Percentiles rank a stretch among this genome's conserved stretches.
These are phyloP conservation scores for Callipepla squamata DNA, from an alignment of 2,113 vertebrate species.

Conservation along the genomic window DNA sequence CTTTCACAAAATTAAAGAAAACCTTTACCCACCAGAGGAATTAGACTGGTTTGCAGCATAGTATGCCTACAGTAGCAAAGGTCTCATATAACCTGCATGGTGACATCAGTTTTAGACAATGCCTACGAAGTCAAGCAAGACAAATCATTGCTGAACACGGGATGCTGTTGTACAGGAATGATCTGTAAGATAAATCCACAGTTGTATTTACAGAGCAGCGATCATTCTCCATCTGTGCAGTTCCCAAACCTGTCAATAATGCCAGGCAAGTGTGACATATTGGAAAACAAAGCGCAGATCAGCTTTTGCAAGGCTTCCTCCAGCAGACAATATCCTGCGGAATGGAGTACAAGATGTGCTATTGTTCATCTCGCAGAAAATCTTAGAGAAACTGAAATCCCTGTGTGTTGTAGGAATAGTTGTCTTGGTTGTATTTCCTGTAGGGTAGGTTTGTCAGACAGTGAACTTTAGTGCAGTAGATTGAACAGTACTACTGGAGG, in stretches of 20 bases:
- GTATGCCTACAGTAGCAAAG: neutral
- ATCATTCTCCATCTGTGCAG: neutral
- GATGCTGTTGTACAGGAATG: neutral
- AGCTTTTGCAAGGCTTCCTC: neutral
- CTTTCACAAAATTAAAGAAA: neutral
- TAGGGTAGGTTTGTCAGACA: neutral
- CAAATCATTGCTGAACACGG: neutral
- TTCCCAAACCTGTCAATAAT: neutral
- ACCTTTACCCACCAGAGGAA: neutral
- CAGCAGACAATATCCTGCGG: neutral
- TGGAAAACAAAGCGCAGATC: neutral
- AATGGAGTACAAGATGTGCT: neutral
- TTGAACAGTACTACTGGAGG: neutral
- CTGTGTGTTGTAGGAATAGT: neutral
- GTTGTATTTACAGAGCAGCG: neutral
- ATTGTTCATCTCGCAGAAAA: neutral
- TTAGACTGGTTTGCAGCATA: accelerated
- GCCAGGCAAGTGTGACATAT: neutral
- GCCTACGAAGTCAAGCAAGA: neutral
- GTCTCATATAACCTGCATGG: neutral
- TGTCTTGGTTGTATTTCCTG: neutral
- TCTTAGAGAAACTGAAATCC: neutral
- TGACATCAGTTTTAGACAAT: neutral
- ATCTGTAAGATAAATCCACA: neutral
- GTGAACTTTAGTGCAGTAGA: neutral